A percentile compares a stretch with the other conserved stretches of the same genome.
These are phyloP conservation scores for Dendroctonus ponderosae DNA, from an alignment of 1,140 invertebrate species.

Conservation along the genomic window DNA sequence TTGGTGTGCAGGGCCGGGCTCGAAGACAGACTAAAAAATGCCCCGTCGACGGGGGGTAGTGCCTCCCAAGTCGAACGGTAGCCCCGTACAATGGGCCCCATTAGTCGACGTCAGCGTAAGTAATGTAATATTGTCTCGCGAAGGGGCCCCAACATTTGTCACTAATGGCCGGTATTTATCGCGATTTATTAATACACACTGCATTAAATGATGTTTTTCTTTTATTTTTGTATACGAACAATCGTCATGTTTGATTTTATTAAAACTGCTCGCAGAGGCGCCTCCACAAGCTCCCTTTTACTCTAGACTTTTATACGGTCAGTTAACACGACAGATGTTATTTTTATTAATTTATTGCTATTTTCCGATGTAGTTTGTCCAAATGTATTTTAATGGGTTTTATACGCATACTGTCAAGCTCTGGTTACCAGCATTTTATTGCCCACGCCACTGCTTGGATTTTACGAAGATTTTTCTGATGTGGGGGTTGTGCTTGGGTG, in stretches of 20 bases:
- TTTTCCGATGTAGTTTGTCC: not conserved
- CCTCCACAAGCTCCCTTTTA: not conserved
- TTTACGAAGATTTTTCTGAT: slow-evolving; percentile 5
- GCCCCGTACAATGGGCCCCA: slow-evolving; percentile 37
- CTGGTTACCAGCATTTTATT: not conserved
- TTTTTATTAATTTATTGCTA: not conserved
- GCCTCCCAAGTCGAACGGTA: slow-evolving; percentile 40
- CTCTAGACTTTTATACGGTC: not conserved
- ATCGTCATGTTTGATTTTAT: slow-evolving; percentile 19
- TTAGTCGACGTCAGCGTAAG: slow-evolving; percentile 37
- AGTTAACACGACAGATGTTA: not conserved
- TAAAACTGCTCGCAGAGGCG: slow-evolving; percentile 20
- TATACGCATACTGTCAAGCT: not conserved
- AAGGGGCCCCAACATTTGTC: slow-evolving; percentile 36
- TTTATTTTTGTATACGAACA: slow-evolving; percentile 12
- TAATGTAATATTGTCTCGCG: slow-evolving; percentile 41
- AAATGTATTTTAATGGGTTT: not conserved
- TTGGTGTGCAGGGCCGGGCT: slow-evolving; percentile 12
- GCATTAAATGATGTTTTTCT: slow-evolving; percentile 24
- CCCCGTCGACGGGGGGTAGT: slow-evolving; percentile 27
- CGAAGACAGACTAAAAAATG: slow-evolving; percentile 40
- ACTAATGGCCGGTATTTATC: slow-evolving; percentile 36
- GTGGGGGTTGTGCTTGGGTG: slow-evolving; percentile 26
- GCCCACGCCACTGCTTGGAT: slow-evolving; percentile 4
- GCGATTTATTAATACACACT: slow-evolving; percentile 34